A percentile compares a stretch with the other conserved stretches of the same genome.
phyloP scores from a whole-genome alignment of 2,888 invertebrate species.

The Stenchaetothrips biformis region DNA sequence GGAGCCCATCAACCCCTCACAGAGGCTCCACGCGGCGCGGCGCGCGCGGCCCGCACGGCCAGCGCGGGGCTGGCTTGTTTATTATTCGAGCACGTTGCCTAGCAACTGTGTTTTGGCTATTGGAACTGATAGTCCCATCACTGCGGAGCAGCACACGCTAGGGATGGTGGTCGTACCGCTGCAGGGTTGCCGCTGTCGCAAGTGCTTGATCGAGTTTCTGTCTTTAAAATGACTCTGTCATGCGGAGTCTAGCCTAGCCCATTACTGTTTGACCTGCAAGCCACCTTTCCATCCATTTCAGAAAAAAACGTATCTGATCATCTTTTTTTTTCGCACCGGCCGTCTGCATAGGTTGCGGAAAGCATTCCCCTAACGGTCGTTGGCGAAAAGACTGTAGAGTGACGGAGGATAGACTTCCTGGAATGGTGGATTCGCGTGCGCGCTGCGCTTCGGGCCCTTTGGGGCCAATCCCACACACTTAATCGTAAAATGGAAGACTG shows the following conservation, averaged over 20 bases:
- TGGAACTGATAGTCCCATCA: neutral
- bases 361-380: too few relatives aligned
- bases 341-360: too few relatives aligned
- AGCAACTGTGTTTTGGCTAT: constrained; percentile 15
- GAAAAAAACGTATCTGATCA: neutral
- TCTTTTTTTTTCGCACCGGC: neutral
- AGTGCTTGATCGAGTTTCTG: neutral
- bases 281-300: neutral
- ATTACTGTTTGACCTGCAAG: neutral
- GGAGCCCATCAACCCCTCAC: too few relatives aligned
- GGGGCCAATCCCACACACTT: neutral
- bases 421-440: constrained; percentile 11
- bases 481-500: constrained; percentile 14
- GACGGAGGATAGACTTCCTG: neutral
- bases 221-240: neutral
- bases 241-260: neutral
- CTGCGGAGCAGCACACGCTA: neutral
- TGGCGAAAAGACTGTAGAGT: too few relatives aligned
- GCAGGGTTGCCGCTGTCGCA: neutral
- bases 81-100: constrained; percentile 9
- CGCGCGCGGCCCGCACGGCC: neutral
- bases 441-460: neutral
- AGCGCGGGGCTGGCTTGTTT: neutral
- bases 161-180: neutral
- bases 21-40: neutral